phyloP scores from a whole-genome alignment of 2,113 vertebrate genomes.

The Damaliscus lunatus region DNA sequence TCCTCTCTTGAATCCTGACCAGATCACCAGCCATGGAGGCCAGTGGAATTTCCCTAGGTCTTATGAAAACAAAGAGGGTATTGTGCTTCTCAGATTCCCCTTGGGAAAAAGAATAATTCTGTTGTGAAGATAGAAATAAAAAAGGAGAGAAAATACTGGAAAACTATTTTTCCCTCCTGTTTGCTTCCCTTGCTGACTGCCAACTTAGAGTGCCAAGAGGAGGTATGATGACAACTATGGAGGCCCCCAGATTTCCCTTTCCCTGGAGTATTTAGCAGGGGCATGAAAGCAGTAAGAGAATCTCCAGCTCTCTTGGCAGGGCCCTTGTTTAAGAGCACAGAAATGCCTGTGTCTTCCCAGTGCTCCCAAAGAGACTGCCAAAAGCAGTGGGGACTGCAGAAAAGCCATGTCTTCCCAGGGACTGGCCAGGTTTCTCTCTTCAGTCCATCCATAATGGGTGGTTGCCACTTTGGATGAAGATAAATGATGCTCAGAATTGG shows the following conservation, averaged over 20 bases:
- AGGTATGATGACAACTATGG: not conserved
- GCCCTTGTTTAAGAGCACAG: not conserved
- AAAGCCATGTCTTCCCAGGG: not conserved
- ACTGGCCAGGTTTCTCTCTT: not conserved
- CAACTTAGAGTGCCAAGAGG: not conserved
- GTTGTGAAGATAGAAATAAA: slow-evolving; percentile 43
- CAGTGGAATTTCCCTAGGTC: slow-evolving; percentile 49
- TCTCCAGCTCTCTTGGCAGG: not conserved
- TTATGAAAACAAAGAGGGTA: slow-evolving; percentile 9
- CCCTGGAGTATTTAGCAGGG: not conserved
- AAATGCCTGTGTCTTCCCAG: not conserved
- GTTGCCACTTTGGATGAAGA: not conserved
- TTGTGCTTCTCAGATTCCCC: not conserved
- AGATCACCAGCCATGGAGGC: slow-evolving; percentile 29
- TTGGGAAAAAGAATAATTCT: slow-evolving; percentile 3
- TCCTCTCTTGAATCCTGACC: slow-evolving; percentile 35
- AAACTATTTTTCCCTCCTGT: slow-evolving; percentile 2
- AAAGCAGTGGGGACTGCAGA: not conserved
- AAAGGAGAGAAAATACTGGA: slow-evolving; percentile 44
- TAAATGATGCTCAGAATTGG: slow-evolving; percentile 13
- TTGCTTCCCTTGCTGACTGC: not conserved
- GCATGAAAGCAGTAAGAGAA: not conserved
- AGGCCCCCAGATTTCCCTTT: not conserved
- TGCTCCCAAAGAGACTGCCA: not conserved
- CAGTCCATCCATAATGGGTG: not conserved